Evolutionary conservation across 2,888 invertebrate species (phyloP).

Genomic region (Phlogophora meticulosa): DNA sequence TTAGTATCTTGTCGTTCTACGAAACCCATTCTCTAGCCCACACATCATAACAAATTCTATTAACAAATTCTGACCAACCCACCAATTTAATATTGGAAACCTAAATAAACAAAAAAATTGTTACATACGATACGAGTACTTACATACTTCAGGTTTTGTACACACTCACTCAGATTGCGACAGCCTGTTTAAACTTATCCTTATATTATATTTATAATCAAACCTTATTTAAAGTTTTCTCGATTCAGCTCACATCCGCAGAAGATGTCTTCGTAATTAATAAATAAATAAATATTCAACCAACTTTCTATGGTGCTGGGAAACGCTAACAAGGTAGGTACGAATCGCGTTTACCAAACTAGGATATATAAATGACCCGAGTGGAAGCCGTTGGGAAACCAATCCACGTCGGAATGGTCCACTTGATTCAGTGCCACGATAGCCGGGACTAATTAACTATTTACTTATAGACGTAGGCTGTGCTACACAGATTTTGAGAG

Average conservation of each 20-base stretch:
- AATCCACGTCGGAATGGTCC: conserved; percentile 45
- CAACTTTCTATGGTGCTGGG: conserved; percentile 61
- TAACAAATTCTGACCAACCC: too few relatives aligned
- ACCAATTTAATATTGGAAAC: too few relatives aligned
- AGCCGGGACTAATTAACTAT: conserved; percentile 54
- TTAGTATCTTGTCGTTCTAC: too few relatives aligned
- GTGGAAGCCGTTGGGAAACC: conserved; percentile 52
- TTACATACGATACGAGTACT: too few relatives aligned
- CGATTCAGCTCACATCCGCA: conserved; percentile 10
- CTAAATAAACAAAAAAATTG: too few relatives aligned
- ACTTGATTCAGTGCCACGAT: conserved; percentile 54
- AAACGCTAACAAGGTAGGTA: conserved; percentile 63
- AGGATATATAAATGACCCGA: conserved; percentile 70
- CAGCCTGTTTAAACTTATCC: too few relatives aligned
- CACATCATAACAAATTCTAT: too few relatives aligned
- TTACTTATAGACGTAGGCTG: conserved; percentile 28
- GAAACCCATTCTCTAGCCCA: too few relatives aligned
- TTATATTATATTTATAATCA: too few relatives aligned
- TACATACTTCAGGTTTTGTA: too few relatives aligned
- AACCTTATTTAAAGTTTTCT: conserved; percentile 6
- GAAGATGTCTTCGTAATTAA: conserved; percentile 46
- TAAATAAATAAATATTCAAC: conserved; percentile 48
- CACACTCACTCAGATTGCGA: too few relatives aligned
- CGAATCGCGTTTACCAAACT: conserved; percentile 68
- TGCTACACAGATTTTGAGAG: conserved; percentile 28